These are phyloP conservation scores for Psittacula cyanocephala DNA, from an alignment of 2,113 vertebrate genomes.

Conservation along the genomic window DNA sequence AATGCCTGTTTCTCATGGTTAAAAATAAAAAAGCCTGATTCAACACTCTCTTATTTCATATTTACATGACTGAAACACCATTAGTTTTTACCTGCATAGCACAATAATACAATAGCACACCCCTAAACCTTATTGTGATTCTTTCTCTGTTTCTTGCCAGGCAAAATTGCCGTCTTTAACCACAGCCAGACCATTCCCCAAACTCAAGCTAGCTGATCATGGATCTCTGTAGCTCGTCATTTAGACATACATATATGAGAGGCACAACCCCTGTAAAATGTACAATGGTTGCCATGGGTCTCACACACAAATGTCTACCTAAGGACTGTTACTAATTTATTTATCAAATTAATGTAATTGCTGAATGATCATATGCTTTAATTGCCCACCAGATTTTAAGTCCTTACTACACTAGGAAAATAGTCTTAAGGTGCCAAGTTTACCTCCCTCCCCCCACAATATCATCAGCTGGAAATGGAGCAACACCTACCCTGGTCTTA, in stretches of 20 bases:
- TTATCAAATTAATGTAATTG: not conserved
- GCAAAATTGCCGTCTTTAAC: not conserved
- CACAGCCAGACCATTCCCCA: not conserved
- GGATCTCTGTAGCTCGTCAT: not conserved
- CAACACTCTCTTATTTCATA: constrained; percentile 4
- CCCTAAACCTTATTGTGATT: not conserved
- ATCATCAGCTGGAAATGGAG: not conserved
- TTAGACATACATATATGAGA: not conserved
- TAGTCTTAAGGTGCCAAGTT: not conserved
- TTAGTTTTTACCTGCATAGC: not conserved
- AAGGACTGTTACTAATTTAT: not conserved
- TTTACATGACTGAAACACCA: not conserved
- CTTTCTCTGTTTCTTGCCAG: not conserved
- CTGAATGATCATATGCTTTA: not conserved
- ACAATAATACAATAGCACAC: not conserved
- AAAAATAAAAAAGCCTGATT: constrained; percentile 43
- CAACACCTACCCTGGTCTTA: not conserved
- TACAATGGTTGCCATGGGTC: not conserved
- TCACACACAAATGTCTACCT: not conserved
- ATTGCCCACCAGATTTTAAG: not conserved
- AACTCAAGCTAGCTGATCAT: not conserved
- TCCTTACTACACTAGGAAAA: not conserved
- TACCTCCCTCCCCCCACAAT: fast-evolving
- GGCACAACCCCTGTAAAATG: not conserved
- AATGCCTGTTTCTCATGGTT: constrained; percentile 8